A percentile compares a stretch with the other conserved stretches of the same genome.
Conservation (phyloP, 2,888 invertebrate species). For the Slavum lentiscoides region DNA sequence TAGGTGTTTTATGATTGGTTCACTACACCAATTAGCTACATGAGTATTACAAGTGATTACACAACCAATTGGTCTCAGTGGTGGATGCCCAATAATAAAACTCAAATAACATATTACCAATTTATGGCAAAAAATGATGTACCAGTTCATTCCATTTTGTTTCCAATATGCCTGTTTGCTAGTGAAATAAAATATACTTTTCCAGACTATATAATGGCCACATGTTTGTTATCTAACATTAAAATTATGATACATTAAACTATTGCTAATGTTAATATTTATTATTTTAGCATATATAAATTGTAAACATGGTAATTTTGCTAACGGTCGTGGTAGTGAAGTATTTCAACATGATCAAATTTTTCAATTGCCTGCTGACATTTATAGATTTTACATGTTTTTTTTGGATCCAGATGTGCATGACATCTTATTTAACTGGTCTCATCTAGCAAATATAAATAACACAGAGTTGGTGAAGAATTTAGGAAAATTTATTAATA, state of each 20-base stretch:
- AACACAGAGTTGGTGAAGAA: conserved; percentile 97
- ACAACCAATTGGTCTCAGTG: conserved; percentile 87
- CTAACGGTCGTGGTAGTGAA: too few relatives aligned
- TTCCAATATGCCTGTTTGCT: conserved; percentile 87
- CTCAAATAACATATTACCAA: conserved; percentile 80
- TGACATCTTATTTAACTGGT: conserved; percentile 94
- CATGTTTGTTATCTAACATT: conserved; percentile 64
- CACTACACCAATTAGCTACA: conserved; percentile 97
- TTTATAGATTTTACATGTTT: conserved; percentile 94
- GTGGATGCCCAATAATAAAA: conserved; percentile 80
- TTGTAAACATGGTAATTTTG: conserved; percentile 98
- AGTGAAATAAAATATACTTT: conserved; percentile 79
- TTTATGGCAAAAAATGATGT: conserved; percentile 99
- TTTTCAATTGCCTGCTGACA: conserved; percentile 87
- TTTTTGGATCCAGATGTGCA: conserved; percentile 91
- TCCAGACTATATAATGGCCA: conserved; percentile 89
- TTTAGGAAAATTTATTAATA: conserved; percentile 96
- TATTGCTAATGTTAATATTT: conserved; percentile 22
- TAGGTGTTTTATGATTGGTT: conserved; percentile 99
- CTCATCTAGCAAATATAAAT: conserved; percentile 86
- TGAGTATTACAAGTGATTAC: conserved; percentile 92
- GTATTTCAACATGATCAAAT: conserved; percentile 92
- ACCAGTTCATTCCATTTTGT: conserved; percentile 96
- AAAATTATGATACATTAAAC: conserved; percentile 5
- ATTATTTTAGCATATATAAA: conserved; percentile 82